Conservation (phyloP, 2,888 invertebrate genomes). For the Operophtera brumata region DNA sequence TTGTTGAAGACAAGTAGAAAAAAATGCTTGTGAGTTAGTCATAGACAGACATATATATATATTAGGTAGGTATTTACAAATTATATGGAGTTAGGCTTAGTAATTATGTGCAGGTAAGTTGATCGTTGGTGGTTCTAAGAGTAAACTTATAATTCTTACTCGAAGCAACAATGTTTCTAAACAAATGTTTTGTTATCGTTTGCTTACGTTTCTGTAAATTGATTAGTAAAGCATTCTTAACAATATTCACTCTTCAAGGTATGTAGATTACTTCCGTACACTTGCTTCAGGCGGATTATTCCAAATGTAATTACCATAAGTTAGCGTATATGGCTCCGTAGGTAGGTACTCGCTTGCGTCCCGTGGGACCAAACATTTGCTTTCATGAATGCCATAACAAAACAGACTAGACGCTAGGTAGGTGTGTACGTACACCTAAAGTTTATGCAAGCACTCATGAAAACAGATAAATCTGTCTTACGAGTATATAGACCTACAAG, state of each 20-base stretch:
- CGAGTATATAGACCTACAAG: too few relatives aligned
- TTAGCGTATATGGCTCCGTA: slow-evolving; percentile 47
- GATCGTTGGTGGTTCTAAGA: neutral
- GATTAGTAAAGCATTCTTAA: slow-evolving; percentile 14
- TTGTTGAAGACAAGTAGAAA: too few relatives aligned
- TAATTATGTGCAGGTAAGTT: neutral
- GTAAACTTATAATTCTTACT: neutral
- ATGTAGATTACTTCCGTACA: slow-evolving; percentile 21
- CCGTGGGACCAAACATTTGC: slow-evolving; percentile 69
- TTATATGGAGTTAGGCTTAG: too few relatives aligned
- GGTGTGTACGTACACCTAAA: too few relatives aligned
- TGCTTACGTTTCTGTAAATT: slow-evolving; percentile 4
- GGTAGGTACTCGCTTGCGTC: slow-evolving; percentile 50
- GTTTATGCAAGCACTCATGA: slow-evolving; percentile 63
- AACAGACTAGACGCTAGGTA: slow-evolving; percentile 70
- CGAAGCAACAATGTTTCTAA: neutral
- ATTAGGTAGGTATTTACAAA: too few relatives aligned
- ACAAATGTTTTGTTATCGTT: neutral
- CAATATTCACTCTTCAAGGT: slow-evolving; percentile 15
- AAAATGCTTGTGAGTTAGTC: too few relatives aligned
- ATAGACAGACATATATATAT: too few relatives aligned
- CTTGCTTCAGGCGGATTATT: slow-evolving; percentile 57
- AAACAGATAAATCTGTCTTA: too few relatives aligned
- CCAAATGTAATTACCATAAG: slow-evolving; percentile 73
- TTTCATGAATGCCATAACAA: slow-evolving; percentile 76